Evolutionary conservation across 2,797 vertebrate genomes (phyloP).

Genomic region (Tenualosa ilisha): DNA sequence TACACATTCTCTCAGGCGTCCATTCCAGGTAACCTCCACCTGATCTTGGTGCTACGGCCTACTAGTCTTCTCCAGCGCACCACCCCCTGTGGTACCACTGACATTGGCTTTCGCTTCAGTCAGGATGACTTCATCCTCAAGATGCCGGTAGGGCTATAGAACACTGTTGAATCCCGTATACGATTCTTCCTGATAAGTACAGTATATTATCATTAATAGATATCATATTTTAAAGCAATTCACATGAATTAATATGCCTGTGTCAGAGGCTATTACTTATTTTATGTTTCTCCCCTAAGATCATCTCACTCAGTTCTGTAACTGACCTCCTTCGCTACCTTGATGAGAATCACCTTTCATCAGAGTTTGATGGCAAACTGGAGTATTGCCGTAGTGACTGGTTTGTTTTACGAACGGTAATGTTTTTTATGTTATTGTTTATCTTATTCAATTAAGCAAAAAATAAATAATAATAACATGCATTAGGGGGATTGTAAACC

Average conservation of each 20-base stretch:
- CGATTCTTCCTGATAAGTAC: not conserved
- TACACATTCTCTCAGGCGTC: conserved; percentile 74
- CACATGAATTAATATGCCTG: not conserved
- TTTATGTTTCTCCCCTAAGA: conserved; percentile 65
- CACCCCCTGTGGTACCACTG: conserved; percentile 79
- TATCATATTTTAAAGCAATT: not conserved
- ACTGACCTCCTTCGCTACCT: conserved; percentile 93
- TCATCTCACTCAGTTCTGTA: conserved; percentile 95
- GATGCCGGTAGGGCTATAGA: conserved; percentile 79
- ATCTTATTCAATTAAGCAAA: no score
- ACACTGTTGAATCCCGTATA: not conserved
- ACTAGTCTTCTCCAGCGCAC: conserved; percentile 83
- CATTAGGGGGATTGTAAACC: no score
- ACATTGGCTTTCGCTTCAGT: conserved; percentile 94
- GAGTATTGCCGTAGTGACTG: conserved; percentile 93
- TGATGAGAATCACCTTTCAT: conserved; percentile 89
- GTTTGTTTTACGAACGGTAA: conserved; percentile 91
- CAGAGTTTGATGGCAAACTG: conserved; percentile 89
- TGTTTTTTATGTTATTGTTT: no score
- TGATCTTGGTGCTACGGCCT: conserved; percentile 91
- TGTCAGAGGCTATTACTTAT: not conserved
- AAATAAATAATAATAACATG: no score
- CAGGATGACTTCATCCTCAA: conserved; percentile 94
- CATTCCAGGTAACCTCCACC: conserved; percentile 91
- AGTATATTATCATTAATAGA: not conserved